Evolutionary conservation across 2,113 vertebrate species (phyloP), one percentile per base, ranked within the genome.

Genomic region (Sphaerodactylus townsendi): DNA sequence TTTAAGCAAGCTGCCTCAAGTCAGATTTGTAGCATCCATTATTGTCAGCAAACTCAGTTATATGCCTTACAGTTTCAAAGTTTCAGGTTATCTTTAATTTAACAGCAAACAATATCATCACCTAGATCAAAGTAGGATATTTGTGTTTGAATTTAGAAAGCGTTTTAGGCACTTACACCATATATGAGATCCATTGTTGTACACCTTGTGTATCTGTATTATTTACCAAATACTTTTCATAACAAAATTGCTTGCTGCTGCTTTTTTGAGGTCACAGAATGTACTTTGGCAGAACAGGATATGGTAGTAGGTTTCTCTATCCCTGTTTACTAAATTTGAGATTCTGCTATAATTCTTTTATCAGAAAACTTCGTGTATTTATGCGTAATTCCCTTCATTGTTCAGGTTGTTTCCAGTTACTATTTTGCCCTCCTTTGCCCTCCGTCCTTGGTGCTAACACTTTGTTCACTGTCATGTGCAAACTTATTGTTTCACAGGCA

Each of bases 361-460:
- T 15, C 17, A 0, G 7, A 37, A 86, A 66, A 0, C 30, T 37
- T 66, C 0, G 0, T 23, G 48, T 8, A n/a, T 5, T 0, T 1
- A 23, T 0, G 2, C 53, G n/a, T 19, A 30, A 10, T 25, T 75
- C 37, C 17, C 23, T 86, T 1, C 0, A 1, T 6, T 50, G n/a
- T 50, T 85, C 66, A 41, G 56, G 39, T 11, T 77, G 37, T 15
- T 78, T 74, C 74, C 50, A 56, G 76, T 53, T 71, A 76, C 62
- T 85, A 28, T 28, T 74, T 17, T 25, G 1, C 21, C 72, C 48
- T 79, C 2, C 0, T 15, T 46, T 23, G 21, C 23, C 50, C 65
- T 66, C 1, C 0, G 41, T 82, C 37, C 73, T 66, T 33, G 64
- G 4, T 75, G 35, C 62, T n/a, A 79, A 83, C 11, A 1, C 59